Conservation (phyloP, 2,888 invertebrate species). For the Caenorhabditis sp. region DNA sequence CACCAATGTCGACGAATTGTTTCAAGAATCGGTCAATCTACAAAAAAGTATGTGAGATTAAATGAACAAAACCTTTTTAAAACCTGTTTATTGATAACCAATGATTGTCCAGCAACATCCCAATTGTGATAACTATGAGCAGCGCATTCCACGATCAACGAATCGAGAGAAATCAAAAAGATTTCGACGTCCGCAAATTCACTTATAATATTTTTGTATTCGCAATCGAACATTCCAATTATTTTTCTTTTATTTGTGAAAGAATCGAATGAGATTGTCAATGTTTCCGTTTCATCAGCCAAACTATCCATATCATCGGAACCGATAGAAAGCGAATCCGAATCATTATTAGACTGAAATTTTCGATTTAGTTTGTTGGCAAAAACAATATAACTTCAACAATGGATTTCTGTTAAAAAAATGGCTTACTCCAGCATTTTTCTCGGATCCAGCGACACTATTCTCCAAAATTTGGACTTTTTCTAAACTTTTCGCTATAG, state of each 20-base stretch:
- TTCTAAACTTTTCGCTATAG: conserved; percentile 58
- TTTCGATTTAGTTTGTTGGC: neutral
- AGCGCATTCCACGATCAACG: conserved; percentile 64
- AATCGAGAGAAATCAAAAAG: conserved; percentile 67
- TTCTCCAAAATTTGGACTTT: conserved; percentile 56
- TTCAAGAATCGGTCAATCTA: conserved; percentile 64
- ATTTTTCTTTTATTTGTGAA: conserved; percentile 47
- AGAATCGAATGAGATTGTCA: conserved; percentile 51
- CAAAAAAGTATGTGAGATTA: neutral
- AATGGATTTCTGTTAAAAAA: too few relatives aligned
- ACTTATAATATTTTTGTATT: conserved; percentile 63
- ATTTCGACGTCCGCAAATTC: conserved; percentile 71
- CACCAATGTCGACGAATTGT: conserved; percentile 61
- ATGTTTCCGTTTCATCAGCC: conserved; percentile 39
- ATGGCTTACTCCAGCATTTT: conserved; percentile 25
- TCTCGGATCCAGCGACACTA: conserved; percentile 50
- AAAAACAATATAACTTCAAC: too few relatives aligned
- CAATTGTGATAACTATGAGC: conserved; percentile 69
- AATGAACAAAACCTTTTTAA: neutral
- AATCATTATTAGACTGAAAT: conserved; percentile 36
- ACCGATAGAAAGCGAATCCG: conserved; percentile 43
- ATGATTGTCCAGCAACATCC: conserved; percentile 67
- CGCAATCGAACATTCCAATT: conserved; percentile 53
- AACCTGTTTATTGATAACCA: conserved; percentile 64
- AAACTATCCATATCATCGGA: conserved; percentile 45